Evolutionary conservation across 2,113 vertebrate species (phyloP).

Genomic region (Gambusia affinis): DNA sequence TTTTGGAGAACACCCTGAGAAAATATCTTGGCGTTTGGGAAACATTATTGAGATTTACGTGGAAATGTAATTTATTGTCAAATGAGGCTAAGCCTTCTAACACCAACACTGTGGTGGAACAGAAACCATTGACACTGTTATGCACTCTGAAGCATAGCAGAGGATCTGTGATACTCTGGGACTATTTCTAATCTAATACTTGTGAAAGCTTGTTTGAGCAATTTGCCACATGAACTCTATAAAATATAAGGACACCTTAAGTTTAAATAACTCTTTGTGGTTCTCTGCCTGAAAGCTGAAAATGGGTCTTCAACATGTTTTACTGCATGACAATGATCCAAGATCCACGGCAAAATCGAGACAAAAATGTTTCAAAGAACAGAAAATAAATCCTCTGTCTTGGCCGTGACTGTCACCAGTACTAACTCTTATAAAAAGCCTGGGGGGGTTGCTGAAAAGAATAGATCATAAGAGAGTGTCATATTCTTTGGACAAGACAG

Average conservation of each 20-base stretch:
- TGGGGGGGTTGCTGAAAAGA: neutral
- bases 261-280: neutral
- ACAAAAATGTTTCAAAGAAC: neutral
- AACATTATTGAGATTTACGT: too few relatives aligned
- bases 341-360: neutral
- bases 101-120: too few relatives aligned
- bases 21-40: too few relatives aligned
- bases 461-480: neutral
- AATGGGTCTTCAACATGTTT: neutral
- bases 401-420: neutral
- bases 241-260: neutral
- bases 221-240: neutral
- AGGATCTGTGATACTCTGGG: too few relatives aligned
- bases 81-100: too few relatives aligned
- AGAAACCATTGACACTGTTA: too few relatives aligned
- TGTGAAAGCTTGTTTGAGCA: too few relatives aligned
- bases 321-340: neutral
- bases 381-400: neutral
- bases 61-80: too few relatives aligned
- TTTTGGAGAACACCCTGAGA: too few relatives aligned
- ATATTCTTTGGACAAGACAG: neutral
- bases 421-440: neutral
- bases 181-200: too few relatives aligned
- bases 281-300: neutral
- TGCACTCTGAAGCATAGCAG: too few relatives aligned